A percentile compares a stretch with the other conserved stretches of the same genome.
Conservation (phyloP, 2,888 invertebrate genomes). For the Penaeus monodon region DNA sequence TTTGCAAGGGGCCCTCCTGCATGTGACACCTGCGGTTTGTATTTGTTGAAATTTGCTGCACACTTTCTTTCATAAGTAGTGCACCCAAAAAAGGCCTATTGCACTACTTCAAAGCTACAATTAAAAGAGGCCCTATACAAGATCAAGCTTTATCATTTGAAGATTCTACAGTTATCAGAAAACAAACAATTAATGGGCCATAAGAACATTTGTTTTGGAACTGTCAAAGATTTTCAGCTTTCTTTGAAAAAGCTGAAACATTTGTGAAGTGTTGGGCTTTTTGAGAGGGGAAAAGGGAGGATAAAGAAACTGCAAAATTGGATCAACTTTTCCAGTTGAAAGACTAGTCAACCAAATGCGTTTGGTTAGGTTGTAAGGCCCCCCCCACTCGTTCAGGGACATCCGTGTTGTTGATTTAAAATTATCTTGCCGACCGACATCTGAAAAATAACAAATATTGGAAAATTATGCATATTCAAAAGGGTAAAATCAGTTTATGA, state of each 20-base stretch:
- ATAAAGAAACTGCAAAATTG: constrained; percentile 19
- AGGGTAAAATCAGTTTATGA: not conserved
- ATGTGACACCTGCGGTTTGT: constrained; percentile 1
- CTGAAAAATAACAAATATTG: constrained; percentile 44
- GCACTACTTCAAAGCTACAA: constrained; percentile 28
- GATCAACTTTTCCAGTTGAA: constrained; percentile 17
- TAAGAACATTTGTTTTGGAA: not conserved
- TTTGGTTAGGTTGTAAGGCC: constrained; percentile 17
- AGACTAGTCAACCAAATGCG: constrained; percentile 25
- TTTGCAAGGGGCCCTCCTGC: constrained; percentile 36
- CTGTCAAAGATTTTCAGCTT: constrained; percentile 33
- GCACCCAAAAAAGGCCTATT: constrained; percentile 20
- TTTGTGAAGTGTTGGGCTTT: constrained; percentile 1
- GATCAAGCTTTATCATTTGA: constrained; percentile 12
- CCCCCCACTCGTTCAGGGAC: constrained; percentile 64
- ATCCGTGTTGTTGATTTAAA: constrained; percentile 62
- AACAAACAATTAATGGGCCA: constrained; percentile 18
- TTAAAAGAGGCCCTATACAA: constrained; percentile 17
- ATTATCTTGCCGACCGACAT: constrained; percentile 64
- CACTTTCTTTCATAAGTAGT: constrained; percentile 62
- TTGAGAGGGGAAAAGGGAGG: constrained; percentile 37
- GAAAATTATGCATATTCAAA: not conserved
- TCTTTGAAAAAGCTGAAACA: constrained; percentile 51
- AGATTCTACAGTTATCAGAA: not conserved
- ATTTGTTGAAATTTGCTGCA: constrained; percentile 32